Conservation (phyloP, 2,797 vertebrate genomes). For the Champsocephalus esox region DNA sequence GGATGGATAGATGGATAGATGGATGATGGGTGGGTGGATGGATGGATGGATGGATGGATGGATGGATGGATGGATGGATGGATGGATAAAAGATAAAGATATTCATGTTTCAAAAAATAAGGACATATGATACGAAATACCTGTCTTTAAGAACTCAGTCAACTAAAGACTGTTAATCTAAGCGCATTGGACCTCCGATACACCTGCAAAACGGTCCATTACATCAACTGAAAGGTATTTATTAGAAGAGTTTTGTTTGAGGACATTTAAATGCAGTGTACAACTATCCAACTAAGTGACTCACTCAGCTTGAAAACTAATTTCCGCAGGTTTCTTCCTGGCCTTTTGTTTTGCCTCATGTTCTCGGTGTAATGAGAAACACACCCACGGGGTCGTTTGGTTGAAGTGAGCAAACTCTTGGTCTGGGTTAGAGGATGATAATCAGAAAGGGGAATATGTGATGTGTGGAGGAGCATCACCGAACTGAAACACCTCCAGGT, state of each 20-base stretch:
- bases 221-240: slow-evolving; percentile 8
- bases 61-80: no score
- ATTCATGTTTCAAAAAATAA: not conserved
- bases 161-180: not conserved
- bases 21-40: not conserved
- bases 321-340: slow-evolving; percentile 11
- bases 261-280: slow-evolving; percentile 3
- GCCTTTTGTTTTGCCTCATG: slow-evolving; percentile 17
- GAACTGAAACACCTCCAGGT: slow-evolving; percentile 40
- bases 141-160: not conserved
- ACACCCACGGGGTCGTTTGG: slow-evolving; percentile 21
- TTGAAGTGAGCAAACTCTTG: slow-evolving; percentile 36
- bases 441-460: slow-evolving; percentile 42
- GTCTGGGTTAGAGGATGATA: slow-evolving; percentile 35
- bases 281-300: slow-evolving; percentile 2
- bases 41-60: no score
- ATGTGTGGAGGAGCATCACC: slow-evolving; percentile 31
- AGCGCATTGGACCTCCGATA: not conserved
- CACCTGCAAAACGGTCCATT: not conserved
- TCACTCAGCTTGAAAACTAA: slow-evolving; percentile 5
- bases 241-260: not conserved
- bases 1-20: no score
- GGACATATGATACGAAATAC: not conserved
- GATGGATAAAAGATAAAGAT: not conserved
- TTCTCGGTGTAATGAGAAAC: slow-evolving; percentile 42